Conservation (phyloP, 2,113 vertebrate genomes). For the Psilopogon haemacephalus region DNA sequence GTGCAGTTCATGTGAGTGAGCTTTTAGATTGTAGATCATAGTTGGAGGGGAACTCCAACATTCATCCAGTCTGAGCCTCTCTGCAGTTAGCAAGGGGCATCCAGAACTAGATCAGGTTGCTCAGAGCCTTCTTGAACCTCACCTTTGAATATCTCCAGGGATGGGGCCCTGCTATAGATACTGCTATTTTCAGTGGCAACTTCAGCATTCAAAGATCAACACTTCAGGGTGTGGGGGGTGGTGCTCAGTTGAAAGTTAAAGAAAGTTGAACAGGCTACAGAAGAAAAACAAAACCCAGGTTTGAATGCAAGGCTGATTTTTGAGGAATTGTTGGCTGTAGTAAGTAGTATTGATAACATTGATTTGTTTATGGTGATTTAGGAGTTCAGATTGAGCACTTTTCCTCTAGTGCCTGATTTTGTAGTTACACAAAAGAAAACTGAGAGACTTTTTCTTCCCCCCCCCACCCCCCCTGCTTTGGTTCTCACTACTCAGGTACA, state of each 20-base stretch:
- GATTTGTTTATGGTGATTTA: neutral
- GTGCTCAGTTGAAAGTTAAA: neutral
- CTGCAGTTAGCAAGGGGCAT: too few species aligned
- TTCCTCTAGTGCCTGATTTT: neutral
- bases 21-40: neutral
- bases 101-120: too few species aligned
- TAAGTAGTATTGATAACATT: neutral
- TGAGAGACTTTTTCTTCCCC: neutral
- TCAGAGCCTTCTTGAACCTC: too few species aligned
- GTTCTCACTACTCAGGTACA: neutral
- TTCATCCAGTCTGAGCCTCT: too few species aligned
- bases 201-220: neutral
- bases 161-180: too few species aligned
- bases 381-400: neutral
- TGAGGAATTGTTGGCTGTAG: neutral
- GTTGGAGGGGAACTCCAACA: too few species aligned
- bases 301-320: neutral
- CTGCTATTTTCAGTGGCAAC: neutral
- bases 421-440: neutral
- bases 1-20: neutral
- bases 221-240: accelerated
- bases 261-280: neutral
- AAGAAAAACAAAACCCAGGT: neutral
- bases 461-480: too few species aligned
- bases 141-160: too few species aligned